A percentile compares a stretch with the other conserved stretches of the same genome.
These are phyloP conservation scores for cat (Felis catus) DNA, from an alignment of 2,113 vertebrate species.

Conservation along the genomic window DNA sequence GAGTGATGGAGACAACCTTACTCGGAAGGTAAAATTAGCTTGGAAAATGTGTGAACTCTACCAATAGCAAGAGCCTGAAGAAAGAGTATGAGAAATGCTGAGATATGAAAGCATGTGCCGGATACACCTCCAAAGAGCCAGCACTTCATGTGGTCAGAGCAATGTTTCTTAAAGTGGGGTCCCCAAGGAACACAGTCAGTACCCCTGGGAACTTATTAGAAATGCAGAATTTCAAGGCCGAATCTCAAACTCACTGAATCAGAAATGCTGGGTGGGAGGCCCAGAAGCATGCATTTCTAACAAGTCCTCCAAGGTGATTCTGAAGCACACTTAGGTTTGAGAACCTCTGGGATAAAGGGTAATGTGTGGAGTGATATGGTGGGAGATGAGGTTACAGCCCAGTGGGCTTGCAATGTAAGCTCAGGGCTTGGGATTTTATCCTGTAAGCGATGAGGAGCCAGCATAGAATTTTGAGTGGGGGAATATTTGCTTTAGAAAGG, in stretches of 20 bases:
- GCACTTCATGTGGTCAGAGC: background rate
- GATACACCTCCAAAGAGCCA: background rate
- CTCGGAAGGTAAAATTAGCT: conserved; percentile 10
- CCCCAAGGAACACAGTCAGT: background rate
- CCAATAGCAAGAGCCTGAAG: background rate
- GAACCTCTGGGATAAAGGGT: background rate
- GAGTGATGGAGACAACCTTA: background rate
- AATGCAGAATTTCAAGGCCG: background rate
- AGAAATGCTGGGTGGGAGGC: background rate
- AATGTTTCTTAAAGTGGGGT: background rate
- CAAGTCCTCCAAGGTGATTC: background rate
- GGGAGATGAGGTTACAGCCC: background rate
- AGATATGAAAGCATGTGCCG: background rate
- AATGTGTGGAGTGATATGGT: background rate
- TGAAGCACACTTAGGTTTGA: background rate
- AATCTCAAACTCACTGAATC: background rate
- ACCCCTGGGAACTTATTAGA: background rate
- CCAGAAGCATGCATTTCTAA: background rate
- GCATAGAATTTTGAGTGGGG: background rate
- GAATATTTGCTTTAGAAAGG: background rate
- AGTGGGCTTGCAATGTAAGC: background rate
- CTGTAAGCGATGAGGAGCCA: background rate
- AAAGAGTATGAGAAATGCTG: background rate
- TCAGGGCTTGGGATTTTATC: background rate
- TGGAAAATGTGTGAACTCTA: background rate